These are phyloP conservation scores for Platanista minor DNA, from an alignment of 2,113 vertebrate species.

Conservation along the genomic window DNA sequence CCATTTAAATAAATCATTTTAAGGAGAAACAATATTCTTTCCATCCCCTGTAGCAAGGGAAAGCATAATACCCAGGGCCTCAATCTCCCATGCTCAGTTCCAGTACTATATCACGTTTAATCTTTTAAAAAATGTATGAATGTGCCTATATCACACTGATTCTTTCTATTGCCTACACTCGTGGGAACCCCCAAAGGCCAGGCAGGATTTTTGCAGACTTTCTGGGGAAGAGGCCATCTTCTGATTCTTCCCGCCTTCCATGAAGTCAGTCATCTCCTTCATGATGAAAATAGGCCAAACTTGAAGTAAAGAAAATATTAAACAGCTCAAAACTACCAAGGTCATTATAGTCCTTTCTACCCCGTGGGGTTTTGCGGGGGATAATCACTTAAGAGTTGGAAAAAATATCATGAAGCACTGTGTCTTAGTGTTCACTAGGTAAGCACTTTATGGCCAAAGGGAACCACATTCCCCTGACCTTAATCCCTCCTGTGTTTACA, in stretches of 20 bases:
- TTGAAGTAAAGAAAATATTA: conserved; percentile 25
- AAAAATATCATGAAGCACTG: neutral
- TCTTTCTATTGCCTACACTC: neutral
- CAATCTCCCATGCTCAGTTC: conserved; percentile 47
- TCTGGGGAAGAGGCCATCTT: neutral
- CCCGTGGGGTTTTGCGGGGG: neutral
- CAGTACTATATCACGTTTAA: conserved; percentile 61
- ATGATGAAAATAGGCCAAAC: neutral
- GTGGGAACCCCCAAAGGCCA: neutral
- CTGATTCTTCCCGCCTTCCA: neutral
- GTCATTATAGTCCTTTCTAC: neutral
- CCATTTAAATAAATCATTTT: conserved; percentile 87
- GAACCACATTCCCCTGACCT: conserved; percentile 54
- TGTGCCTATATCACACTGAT: neutral
- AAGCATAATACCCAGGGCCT: conserved; percentile 71
- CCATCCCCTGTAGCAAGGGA: conserved; percentile 74
- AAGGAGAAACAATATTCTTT: conserved; percentile 83
- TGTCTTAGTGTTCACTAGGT: neutral
- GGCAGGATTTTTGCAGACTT: conserved; percentile 28
- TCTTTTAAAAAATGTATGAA: conserved; percentile 47
- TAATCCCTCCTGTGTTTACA: conserved; percentile 25
- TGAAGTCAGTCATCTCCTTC: neutral
- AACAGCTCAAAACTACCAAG: neutral
- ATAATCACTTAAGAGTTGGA: conserved; percentile 46
- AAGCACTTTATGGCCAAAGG: conserved; percentile 40